Conservation (phyloP, 92 coral and sea anemone species). For the Porites lobata region DNA sequence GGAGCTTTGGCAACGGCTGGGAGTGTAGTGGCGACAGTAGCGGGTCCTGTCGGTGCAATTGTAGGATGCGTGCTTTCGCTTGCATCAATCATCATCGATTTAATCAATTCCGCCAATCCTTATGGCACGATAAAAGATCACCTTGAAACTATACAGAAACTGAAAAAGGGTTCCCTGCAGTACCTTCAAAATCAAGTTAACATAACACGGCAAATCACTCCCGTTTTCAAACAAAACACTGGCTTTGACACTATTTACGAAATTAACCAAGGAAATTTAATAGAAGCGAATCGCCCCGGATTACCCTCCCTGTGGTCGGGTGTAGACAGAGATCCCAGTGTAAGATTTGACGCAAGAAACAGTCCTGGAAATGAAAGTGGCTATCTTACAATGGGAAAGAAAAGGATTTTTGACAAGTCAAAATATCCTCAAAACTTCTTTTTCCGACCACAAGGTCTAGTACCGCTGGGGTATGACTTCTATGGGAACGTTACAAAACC, state of each 20-base stretch:
- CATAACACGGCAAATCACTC: slow-evolving; percentile 9
- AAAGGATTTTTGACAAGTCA: slow-evolving; percentile 19
- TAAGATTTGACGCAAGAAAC: background rate
- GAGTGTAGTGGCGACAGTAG: too few relatives aligned
- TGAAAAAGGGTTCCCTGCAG: background rate
- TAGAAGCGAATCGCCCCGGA: too few relatives aligned
- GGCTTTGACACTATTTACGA: background rate
- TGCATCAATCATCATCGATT: too few relatives aligned
- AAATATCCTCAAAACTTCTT: slow-evolving; percentile 2
- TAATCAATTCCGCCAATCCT: too few relatives aligned
- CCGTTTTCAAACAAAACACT: slow-evolving; percentile 14
- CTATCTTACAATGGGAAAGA: slow-evolving; percentile 30
- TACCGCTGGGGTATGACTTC: slow-evolving; percentile 14
- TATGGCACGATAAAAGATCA: too few relatives aligned
- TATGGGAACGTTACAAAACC: slow-evolving; percentile 11
- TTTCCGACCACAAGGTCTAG: slow-evolving; percentile 9
- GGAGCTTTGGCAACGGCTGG: too few relatives aligned
- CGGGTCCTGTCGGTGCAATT: too few relatives aligned
- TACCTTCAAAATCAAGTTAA: background rate
- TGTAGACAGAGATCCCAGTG: background rate
- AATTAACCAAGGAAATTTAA: background rate
- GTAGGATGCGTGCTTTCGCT: too few relatives aligned
- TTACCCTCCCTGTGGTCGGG: too few relatives aligned
- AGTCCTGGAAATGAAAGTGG: background rate
- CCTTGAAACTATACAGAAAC: too few relatives aligned